Base-by-base conservation (phyloP, 2,888 invertebrate species). In the Nysson spinosus region DNA sequence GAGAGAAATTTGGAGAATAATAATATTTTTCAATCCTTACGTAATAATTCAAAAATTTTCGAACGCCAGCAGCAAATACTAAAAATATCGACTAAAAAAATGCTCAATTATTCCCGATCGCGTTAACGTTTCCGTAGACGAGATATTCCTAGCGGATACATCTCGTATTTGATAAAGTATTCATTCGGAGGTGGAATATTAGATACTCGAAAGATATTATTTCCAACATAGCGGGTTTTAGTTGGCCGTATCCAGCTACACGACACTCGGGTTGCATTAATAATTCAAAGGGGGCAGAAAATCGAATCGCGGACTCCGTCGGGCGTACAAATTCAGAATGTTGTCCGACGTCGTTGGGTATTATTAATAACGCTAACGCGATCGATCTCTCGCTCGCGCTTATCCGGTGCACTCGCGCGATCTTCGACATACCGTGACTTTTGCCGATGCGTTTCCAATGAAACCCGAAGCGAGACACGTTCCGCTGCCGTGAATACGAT, bases 321-420 rank as follows among this genome's bases (percentile, higher is more conserved):
- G 32, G 12, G 14, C 26, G 44, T 20, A 49, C 28, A 12, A 52
- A 68, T 56, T 64, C 51, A 44, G 52, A n/a, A 37, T 39, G 62
- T 42, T 32, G 42, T 40, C 46, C 57, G 37, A 57, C 43, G 54
- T 52, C 51, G 40, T 14, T 44, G 56, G 17, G 58, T 63, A 67
- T 72, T 70, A 70, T 72, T 67, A 67, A 72, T 61, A 67, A 67
- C 52, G 56, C 43, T 39, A 60, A 66, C 69, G 37, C 49, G 55
- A 69, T 69, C 56, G 58, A 63, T 55, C 63, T 55, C 44, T 40
- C 42, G 28, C 12, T 17, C 44, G 7, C 50, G 56, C 52, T 66
- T 60, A 56, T 66, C 39, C 58, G 32, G 37, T 19, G 5, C 14
- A 20, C 28, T 50, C 50, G 39, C 37, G 60, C 60, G 50, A 60